These are phyloP conservation scores for Amphiprion clarkii DNA, from an alignment of 2,797 vertebrate species.

Conservation along the genomic window DNA sequence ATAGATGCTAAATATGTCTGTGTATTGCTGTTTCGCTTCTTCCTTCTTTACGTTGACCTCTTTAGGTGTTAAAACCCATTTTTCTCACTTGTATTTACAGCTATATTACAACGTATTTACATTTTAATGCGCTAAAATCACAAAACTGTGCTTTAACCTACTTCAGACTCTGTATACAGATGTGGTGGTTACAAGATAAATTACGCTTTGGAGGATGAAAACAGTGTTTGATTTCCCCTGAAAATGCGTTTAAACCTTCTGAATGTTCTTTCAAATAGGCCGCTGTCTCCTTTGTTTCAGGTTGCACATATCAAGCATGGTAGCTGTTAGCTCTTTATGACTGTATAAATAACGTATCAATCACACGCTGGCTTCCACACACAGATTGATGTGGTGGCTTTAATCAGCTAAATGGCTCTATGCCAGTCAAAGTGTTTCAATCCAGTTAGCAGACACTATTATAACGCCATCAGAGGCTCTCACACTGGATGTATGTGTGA, in stretches of 20 bases:
- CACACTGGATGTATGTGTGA: slow-evolving; percentile 22
- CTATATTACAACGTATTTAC: too few species aligned
- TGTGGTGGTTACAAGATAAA: slow-evolving; percentile 8
- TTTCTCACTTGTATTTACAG: too few species aligned
- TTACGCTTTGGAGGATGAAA: slow-evolving; percentile 10
- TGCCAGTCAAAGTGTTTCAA: slow-evolving; percentile 49
- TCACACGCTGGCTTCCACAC: slow-evolving; percentile 42
- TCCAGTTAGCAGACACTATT: slow-evolving; percentile 59
- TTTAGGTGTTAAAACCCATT: too few species aligned
- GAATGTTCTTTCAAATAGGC: slow-evolving; percentile 45
- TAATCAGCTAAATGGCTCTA: slow-evolving; percentile 69
- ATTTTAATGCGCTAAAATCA: too few species aligned
- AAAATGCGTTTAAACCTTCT: slow-evolving; percentile 15
- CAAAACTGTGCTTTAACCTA: too few species aligned
- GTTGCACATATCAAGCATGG: slow-evolving; percentile 30
- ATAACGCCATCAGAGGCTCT: slow-evolving; percentile 62
- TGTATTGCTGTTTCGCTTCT: too few species aligned
- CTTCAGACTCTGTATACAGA: slow-evolving; percentile 4
- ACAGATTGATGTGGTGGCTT: slow-evolving; percentile 73
- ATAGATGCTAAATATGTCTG: too few species aligned
- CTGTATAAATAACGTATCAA: slow-evolving; percentile 62
- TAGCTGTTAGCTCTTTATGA: slow-evolving; percentile 48
- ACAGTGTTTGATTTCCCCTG: background rate
- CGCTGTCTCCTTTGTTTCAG: slow-evolving; percentile 48
- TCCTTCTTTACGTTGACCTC: too few species aligned